Evolutionary conservation across 1,140 invertebrate genomes (phyloP).

Genomic region (Drosophila varians): DNA sequence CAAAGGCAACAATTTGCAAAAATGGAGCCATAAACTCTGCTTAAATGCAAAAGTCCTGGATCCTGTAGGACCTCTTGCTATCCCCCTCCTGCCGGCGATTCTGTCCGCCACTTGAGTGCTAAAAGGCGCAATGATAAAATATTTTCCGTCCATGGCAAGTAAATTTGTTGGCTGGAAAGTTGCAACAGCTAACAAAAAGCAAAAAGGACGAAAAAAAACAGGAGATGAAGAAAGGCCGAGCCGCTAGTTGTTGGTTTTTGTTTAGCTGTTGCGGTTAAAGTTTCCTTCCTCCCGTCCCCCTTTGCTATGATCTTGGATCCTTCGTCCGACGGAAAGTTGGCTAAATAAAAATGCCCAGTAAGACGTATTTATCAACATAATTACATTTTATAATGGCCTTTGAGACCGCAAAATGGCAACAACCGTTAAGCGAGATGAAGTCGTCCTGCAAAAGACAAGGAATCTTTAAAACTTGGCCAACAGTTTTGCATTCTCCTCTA

Average conservation of each 20-base stretch:
- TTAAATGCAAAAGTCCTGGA: conserved; percentile 59
- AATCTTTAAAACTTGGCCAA: conserved; percentile 13
- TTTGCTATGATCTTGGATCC: conserved; percentile 2
- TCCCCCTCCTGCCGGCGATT: conserved; percentile 6
- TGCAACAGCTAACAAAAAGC: conserved; percentile 48
- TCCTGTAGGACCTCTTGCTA: conserved; percentile 1
- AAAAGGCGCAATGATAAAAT: conserved; percentile 81
- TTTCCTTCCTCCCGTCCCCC: conserved; percentile 14
- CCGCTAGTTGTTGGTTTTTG: conserved; percentile 55
- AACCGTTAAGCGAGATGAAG: conserved; percentile 61
- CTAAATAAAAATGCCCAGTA: conserved; percentile 67
- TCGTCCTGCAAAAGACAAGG: conserved; percentile 18
- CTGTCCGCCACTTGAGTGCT: conserved; percentile 66
- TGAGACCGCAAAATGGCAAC: conserved; percentile 82
- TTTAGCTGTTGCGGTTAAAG: conserved; percentile 68
- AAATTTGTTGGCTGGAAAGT: conserved; percentile 72
- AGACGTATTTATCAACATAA: conserved; percentile 83
- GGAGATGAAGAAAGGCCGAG: conserved; percentile 46
- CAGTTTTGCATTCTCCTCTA: neutral
- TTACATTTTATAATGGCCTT: conserved; percentile 83
- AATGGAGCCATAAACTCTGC: conserved; percentile 63
- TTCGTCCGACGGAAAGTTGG: conserved; percentile 54
- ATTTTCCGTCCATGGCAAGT: conserved; percentile 64
- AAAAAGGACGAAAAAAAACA: neutral
- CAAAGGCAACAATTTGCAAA: conserved; percentile 44